Evolutionary conservation across 2,888 invertebrate genomes (phyloP).

Genomic region (Tortrix viridana): DNA sequence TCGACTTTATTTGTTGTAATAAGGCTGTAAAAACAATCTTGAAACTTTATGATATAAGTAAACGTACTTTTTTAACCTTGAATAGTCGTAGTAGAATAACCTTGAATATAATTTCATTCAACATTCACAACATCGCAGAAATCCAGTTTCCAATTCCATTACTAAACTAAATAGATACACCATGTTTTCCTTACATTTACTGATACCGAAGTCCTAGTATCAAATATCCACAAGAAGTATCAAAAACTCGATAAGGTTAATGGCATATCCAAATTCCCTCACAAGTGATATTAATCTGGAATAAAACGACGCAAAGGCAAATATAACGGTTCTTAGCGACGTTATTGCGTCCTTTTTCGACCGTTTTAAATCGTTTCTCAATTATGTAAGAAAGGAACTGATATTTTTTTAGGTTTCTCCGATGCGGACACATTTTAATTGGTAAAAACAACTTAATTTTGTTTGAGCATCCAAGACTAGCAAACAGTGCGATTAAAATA

Average conservation of each 20-base stretch:
- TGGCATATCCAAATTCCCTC: conserved; percentile 4
- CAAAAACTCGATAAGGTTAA: conserved; percentile 13
- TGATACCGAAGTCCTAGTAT: not conserved
- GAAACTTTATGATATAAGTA: too few relatives aligned
- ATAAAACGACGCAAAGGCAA: conserved; percentile 2
- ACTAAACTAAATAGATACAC: not conserved
- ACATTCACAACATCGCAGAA: not conserved
- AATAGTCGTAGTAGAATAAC: too few relatives aligned
- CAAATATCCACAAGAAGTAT: conserved; percentile 6
- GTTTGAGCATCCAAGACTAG: too few relatives aligned
- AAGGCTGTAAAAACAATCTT: too few relatives aligned
- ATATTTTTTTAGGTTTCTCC: too few relatives aligned
- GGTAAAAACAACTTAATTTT: too few relatives aligned
- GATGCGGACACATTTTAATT: too few relatives aligned
- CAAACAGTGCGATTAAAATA: too few relatives aligned
- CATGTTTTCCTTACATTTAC: not conserved
- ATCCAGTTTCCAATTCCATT: not conserved
- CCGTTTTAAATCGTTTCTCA: not conserved
- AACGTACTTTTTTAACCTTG: too few relatives aligned
- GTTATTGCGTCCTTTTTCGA: not conserved
- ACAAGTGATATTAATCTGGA: conserved; percentile 20
- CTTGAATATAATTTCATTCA: too few relatives aligned
- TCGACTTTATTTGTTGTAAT: too few relatives aligned
- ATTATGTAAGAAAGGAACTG: too few relatives aligned
- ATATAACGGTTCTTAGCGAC: not conserved